phyloP scores from a whole-genome alignment of 2,113 vertebrate species.

The Cottus gobio region DNA sequence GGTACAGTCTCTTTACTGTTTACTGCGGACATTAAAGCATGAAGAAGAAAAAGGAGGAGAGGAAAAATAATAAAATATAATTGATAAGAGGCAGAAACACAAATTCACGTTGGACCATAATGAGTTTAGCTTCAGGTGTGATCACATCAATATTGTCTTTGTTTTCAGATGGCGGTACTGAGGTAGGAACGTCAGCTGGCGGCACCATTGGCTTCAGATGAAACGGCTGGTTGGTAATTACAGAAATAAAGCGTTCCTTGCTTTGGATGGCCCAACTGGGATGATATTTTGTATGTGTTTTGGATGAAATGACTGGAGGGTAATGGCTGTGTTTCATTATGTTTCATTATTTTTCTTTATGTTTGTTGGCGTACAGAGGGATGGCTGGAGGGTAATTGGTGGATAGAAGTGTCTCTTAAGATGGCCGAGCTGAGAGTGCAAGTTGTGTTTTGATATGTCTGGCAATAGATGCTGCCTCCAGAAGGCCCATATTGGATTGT shows the following conservation, averaged over 20 bases:
- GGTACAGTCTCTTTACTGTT: background rate
- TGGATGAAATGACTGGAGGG: conserved; percentile 9
- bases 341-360: conserved; percentile 1
- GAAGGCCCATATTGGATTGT: conserved; percentile 45
- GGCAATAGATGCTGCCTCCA: conserved; percentile 34
- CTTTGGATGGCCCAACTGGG: conserved; percentile 1
- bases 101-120: background rate
- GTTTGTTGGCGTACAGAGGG: conserved; percentile 2
- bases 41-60: background rate
- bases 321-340: background rate
- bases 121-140: conserved; percentile 18
- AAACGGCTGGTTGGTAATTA: conserved; percentile 35
- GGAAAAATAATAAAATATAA: background rate
- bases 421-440: background rate
- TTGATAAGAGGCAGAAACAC: background rate
- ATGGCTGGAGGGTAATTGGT: conserved; percentile 34
- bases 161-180: conserved; percentile 8
- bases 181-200: background rate
- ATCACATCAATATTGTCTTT: background rate
- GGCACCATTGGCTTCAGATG: background rate
- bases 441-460: conserved; percentile 49
- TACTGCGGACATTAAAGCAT: background rate
- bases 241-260: background rate
- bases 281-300: conserved; percentile 18
- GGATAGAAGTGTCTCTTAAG: conserved; percentile 30